Evolutionary conservation across 2,113 vertebrate genomes (phyloP).

Genomic region (Lampris incognitus): DNA sequence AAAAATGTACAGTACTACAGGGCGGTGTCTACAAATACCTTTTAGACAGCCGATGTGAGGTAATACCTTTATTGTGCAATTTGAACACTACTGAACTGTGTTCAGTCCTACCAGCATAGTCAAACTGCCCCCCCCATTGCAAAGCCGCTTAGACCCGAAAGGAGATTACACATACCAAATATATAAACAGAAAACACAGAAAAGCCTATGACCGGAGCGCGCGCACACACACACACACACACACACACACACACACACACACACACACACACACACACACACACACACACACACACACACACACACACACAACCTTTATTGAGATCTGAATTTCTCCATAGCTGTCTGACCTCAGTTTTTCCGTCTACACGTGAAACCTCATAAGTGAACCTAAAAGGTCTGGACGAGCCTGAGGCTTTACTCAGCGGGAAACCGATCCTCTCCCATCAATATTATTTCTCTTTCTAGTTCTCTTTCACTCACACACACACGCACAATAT

Average conservation of each 20-base stretch:
- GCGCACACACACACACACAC: conserved; percentile 9
- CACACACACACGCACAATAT: not conserved
- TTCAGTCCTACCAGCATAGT: conserved; percentile 7
- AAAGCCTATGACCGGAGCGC: conserved; percentile 37
- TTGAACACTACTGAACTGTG: not conserved
- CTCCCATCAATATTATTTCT: conserved; percentile 7
- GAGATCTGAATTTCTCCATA: conserved; percentile 34
- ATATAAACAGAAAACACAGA: conserved; percentile 60
- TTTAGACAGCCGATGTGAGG: too few relatives aligned
- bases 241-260: conserved; percentile 3
- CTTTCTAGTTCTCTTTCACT: not conserved
- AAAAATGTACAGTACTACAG: too few relatives aligned
- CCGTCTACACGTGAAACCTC: conserved; percentile 29
- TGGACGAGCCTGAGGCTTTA: conserved; percentile 39
- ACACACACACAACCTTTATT: conserved; percentile 3
- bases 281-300: not conserved
- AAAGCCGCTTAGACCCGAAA: conserved; percentile 74
- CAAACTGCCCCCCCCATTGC: conserved; percentile 40
- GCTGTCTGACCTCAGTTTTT: conserved; percentile 15
- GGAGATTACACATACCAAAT: conserved; percentile 64
- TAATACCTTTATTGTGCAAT: too few relatives aligned
- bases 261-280: too few relatives aligned
- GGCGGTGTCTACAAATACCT: too few relatives aligned
- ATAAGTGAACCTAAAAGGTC: conserved; percentile 9
- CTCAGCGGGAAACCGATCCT: conserved; percentile 23